phyloP scores from a whole-genome alignment of 1,140 invertebrate species.

The Lepeophtheirus salmonis region DNA sequence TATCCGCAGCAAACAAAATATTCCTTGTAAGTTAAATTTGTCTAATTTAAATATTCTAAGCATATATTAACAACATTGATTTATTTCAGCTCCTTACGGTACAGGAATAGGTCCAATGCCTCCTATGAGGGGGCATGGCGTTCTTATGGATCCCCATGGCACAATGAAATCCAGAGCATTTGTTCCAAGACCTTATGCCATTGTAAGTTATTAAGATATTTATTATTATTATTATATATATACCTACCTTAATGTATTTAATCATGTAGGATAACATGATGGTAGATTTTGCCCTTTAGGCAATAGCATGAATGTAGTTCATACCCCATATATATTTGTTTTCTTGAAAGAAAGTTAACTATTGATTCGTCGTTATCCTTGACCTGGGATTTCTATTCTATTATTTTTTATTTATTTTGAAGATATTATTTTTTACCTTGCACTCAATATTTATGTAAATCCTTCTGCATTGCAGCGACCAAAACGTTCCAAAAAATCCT shows the following conservation, averaged over 20 bases:
- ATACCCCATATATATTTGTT: not conserved
- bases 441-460: not conserved
- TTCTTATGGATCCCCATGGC: conserved; percentile 17
- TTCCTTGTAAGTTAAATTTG: conserved; percentile 16
- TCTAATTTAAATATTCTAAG: not conserved
- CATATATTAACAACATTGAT: not conserved
- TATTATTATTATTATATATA: not conserved
- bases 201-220: not conserved
- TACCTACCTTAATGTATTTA: not conserved
- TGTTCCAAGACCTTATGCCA: conserved; percentile 2
- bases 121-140: conserved; percentile 9
- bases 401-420: too few species aligned
- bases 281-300: not conserved
- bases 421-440: too few species aligned
- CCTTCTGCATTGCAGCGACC: not conserved
- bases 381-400: too few species aligned
- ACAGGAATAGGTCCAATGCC: conserved; percentile 7
- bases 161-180: conserved; percentile 7
- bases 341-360: not conserved
- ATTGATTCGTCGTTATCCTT: too few species aligned
- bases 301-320: not conserved
- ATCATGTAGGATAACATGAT: not conserved
- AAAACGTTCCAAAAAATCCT: not conserved
- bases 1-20: conserved; percentile 5
- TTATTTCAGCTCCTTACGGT: conserved; percentile 15